Percentiles rank a stretch among this genome's conserved stretches.
Evolutionary conservation across 2,888 invertebrate species (phyloP).

Genomic region (Synergus laeviventris): DNA sequence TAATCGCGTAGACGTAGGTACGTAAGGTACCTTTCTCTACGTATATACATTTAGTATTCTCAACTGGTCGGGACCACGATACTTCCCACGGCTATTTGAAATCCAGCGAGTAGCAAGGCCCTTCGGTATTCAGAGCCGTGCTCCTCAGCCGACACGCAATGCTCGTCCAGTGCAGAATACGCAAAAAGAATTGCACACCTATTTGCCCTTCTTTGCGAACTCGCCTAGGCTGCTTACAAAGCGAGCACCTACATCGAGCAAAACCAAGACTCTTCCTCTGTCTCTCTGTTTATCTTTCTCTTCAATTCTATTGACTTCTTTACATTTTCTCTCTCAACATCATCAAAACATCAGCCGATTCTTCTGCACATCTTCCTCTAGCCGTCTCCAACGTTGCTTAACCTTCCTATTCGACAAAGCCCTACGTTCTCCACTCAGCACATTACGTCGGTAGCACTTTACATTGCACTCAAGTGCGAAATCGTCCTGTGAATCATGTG

Average conservation of each 20-base stretch:
- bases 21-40: slow-evolving; percentile 54
- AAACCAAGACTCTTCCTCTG: slow-evolving; percentile 43
- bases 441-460: background rate
- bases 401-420: background rate
- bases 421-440: background rate
- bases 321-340: background rate
- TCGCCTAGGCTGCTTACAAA: slow-evolving; percentile 39
- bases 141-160: slow-evolving; percentile 60
- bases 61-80: slow-evolving; percentile 63
- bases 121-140: slow-evolving; percentile 66
- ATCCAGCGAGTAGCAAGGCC: slow-evolving; percentile 63
- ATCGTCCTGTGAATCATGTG: slow-evolving; percentile 56
- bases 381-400: background rate
- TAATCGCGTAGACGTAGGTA: slow-evolving; percentile 52
- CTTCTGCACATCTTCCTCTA: background rate
- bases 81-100: slow-evolving; percentile 75
- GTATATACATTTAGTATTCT: slow-evolving; percentile 69
- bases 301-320: slow-evolving; percentile 17
- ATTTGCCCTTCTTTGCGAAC: slow-evolving; percentile 43
- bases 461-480: slow-evolving; percentile 26
- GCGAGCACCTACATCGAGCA: slow-evolving; percentile 44
- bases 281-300: slow-evolving; percentile 37
- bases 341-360: background rate
- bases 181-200: slow-evolving; percentile 50
- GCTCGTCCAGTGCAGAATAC: slow-evolving; percentile 54